phyloP scores from a whole-genome alignment of 2,797 vertebrate species.

The Mastacembelus armatus region DNA sequence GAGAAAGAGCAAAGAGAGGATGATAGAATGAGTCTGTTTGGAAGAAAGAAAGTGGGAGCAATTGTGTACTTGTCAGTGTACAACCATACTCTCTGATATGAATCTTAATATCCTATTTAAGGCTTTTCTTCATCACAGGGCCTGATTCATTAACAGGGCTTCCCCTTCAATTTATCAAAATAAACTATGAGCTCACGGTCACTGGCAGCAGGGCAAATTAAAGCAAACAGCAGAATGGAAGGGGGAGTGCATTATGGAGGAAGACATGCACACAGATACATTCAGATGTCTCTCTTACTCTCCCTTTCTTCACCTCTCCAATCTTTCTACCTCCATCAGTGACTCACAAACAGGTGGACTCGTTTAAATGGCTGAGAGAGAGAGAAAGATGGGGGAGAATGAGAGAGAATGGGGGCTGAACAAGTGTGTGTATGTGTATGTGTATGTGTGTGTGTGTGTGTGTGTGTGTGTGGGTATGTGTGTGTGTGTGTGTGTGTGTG shows the following conservation, averaged over 20 bases:
- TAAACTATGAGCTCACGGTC: slow-evolving; percentile 70
- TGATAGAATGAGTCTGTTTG: slow-evolving; percentile 35
- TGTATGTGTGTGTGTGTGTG: too few relatives aligned
- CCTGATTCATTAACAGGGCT: slow-evolving; percentile 79
- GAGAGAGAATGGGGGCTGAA: neutral
- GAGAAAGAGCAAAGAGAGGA: neutral
- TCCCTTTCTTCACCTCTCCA: slow-evolving; percentile 26
- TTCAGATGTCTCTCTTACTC: slow-evolving; percentile 20
- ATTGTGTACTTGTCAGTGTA: slow-evolving; percentile 79
- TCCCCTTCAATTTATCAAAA: slow-evolving; percentile 80
- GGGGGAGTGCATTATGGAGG: neutral
- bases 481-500: too few relatives aligned
- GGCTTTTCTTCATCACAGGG: slow-evolving; percentile 80
- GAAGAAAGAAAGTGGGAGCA: slow-evolving; percentile 59
- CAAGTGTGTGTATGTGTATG: too few relatives aligned
- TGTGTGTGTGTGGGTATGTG: too few relatives aligned
- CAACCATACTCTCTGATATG: slow-evolving; percentile 75
- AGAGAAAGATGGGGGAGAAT: neutral
- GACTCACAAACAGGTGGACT: slow-evolving; percentile 45
- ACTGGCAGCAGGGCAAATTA: slow-evolving; percentile 63
- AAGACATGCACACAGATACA: slow-evolving; percentile 2
- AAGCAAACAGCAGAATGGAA: slow-evolving; percentile 65
- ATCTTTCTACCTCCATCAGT: slow-evolving; percentile 42
- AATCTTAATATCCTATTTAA: slow-evolving; percentile 86
- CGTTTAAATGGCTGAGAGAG: slow-evolving; percentile 28